Base-by-base conservation (phyloP, 2,888 invertebrate species). In the Cantharis lateralis region DNA sequence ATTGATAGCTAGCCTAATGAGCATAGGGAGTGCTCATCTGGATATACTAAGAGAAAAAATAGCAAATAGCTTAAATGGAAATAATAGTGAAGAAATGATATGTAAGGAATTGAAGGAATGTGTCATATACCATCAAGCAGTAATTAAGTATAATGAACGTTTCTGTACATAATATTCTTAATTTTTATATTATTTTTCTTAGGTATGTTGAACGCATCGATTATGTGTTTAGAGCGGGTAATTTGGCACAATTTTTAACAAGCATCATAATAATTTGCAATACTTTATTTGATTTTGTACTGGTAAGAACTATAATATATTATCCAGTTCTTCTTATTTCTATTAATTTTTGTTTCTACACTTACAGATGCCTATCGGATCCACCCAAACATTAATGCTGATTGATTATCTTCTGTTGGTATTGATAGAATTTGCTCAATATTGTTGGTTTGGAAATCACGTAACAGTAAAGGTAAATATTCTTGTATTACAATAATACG, bases 371-470 rank as follows among this genome's bases (percentile, higher is more conserved):
- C 24, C 72, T 15, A 18, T 18, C 48, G 5, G 62, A 32, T 20
- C 16, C 18, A 72, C 70, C 0, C 78, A 78, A 26, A 68, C 75
- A 26, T 20, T 75, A 10, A 64, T 77, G 70, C 66, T 79, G 26
- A 10, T 68, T 15, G 24, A 74, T 24, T 80, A 74, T 18, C 69
- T 79, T 1, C 3, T 73, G 0, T 48, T 71, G 3, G 64, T 80
- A 7, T 18, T 78, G 28, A 16, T 68, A 10, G 74, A 81, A 48
- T 68, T 79, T 10, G 71, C 71, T 15, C 71, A 80, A n/a, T 81
- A 79, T 24, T 79, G 79, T 69, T 80, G 79, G 77, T 80, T 79
- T 66, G 81, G 79, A 32, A 80, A 80, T 66, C 77, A 78, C 70
- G 64, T 81, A 61, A 79, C 80, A 20, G 20, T 76, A 13, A 80